phyloP scores from a whole-genome alignment of 2,888 invertebrate species.

The Euzetes globulus region DNA sequence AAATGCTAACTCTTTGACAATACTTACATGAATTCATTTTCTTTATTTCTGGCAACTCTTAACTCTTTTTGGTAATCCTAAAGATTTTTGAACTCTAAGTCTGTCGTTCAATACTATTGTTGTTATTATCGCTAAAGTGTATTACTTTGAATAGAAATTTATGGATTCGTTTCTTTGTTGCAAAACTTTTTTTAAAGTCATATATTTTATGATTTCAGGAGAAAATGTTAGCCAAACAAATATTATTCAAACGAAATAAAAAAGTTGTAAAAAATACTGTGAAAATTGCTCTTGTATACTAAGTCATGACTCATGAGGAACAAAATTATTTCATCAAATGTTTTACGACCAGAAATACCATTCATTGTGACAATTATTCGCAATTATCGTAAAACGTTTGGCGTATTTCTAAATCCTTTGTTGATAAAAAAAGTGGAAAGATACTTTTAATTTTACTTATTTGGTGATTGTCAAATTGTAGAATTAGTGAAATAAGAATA shows the following conservation, averaged over 20 bases:
- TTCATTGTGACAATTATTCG: too few relatives aligned
- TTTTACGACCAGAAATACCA: too few relatives aligned
- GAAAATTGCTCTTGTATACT: not conserved
- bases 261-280: not conserved
- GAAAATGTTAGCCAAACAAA: not conserved
- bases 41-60: constrained; percentile 11
- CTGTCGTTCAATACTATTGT: not conserved
- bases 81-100: not conserved
- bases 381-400: too few relatives aligned
- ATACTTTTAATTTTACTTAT: too few relatives aligned
- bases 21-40: constrained; percentile 11
- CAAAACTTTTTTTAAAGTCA: not conserved
- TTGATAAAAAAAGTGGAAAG: too few relatives aligned
- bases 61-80: constrained; percentile 12
- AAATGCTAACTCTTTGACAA: constrained; percentile 24
- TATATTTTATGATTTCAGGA: constrained; percentile 11
- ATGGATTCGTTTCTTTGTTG: not conserved
- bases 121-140: constrained; percentile 7
- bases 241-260: not conserved
- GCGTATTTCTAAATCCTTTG: too few relatives aligned
- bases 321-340: too few relatives aligned
- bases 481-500: too few relatives aligned
- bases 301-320: too few relatives aligned
- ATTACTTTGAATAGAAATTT: not conserved
- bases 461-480: too few relatives aligned